Evolutionary conservation across 1,140 invertebrate genomes (phyloP), one percentile per base, ranked within the genome.

Genomic region (Drosophila kepulauana): DNA sequence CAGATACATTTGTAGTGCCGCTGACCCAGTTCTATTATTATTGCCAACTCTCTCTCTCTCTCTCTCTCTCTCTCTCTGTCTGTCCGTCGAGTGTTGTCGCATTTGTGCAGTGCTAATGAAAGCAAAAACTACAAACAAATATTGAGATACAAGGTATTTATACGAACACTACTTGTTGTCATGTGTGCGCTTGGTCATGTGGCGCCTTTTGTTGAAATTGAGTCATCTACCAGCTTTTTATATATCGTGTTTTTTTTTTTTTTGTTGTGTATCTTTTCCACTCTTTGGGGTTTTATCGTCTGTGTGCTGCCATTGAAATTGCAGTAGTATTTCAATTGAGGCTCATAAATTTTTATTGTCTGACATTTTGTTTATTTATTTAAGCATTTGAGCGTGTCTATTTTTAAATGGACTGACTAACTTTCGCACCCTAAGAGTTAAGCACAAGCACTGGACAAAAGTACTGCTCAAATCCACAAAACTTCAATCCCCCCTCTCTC

Each of bases 351-450:
- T 87, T 78, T 84, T 88, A 86, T 76, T 68, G 85, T 68, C 78
- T 78, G 84, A 87, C 85, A 80, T 78, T 89, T 81, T 87, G 84
- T 87, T 87, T 87, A 78, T 87, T 87, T 87, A 70, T 67, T 77
- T 81, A 89, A 66, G 84, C 80, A 88, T 78, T 87, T 71, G 70
- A 74, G 77, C 67, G 80, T 78, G 66, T 84, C 80, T 89, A 87
- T 87, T 89, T 87, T 89, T 88, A 87, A 89, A 78, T 72, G 67
- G 52, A 25, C 79, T 88, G 84, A 88, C 84, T 87, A 87, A 87
- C 67, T 80, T 77, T 82, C 73, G 62, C 79, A 88, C 76, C 76
- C 72, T 20, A 8, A 30, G 48, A 30, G 48, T 28, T 33, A 41
- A 48, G 41, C 41, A 30, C 7, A 58, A 46, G 20, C 3, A 66